Conservation (phyloP, 2,113 vertebrate species). For the Euleptes europaea region DNA sequence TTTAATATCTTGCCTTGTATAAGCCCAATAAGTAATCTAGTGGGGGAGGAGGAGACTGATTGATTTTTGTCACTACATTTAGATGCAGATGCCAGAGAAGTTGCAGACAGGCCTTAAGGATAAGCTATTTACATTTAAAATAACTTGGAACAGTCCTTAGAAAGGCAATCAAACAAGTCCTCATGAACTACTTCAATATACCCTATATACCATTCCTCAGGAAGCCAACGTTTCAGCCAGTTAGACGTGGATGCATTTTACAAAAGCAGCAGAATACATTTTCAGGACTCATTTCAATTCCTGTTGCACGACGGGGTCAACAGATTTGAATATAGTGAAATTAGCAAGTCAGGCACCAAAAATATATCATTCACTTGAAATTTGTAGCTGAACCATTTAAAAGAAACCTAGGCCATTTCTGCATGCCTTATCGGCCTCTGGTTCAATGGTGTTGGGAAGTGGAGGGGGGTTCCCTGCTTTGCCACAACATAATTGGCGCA, state of each 20-base stretch:
- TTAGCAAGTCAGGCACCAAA: background rate
- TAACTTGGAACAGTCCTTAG: slow-evolving; percentile 10
- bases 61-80: slow-evolving; percentile 28
- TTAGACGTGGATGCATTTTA: slow-evolving; percentile 3
- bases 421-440: no score
- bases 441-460: no score
- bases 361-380: background rate
- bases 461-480: no score
- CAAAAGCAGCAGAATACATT: background rate
- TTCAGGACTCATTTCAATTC: background rate
- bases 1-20: slow-evolving; percentile 62
- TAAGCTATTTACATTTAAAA: slow-evolving; percentile 27
- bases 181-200: slow-evolving; percentile 18
- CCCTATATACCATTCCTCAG: background rate
- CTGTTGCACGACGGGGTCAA: background rate
- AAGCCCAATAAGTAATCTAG: slow-evolving; percentile 41
- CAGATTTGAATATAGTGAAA: background rate
- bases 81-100: slow-evolving; percentile 11
- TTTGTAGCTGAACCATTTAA: background rate
- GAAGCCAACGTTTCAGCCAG: background rate
- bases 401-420: background rate
- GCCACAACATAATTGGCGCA: no score
- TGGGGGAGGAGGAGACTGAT: slow-evolving; percentile 7
- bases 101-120: slow-evolving; percentile 6
- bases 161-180: slow-evolving; percentile 21